Percentiles rank a stretch among this genome's conserved stretches.
Conservation (phyloP, 2,113 vertebrate genomes). For the Bujurquina vittata region DNA sequence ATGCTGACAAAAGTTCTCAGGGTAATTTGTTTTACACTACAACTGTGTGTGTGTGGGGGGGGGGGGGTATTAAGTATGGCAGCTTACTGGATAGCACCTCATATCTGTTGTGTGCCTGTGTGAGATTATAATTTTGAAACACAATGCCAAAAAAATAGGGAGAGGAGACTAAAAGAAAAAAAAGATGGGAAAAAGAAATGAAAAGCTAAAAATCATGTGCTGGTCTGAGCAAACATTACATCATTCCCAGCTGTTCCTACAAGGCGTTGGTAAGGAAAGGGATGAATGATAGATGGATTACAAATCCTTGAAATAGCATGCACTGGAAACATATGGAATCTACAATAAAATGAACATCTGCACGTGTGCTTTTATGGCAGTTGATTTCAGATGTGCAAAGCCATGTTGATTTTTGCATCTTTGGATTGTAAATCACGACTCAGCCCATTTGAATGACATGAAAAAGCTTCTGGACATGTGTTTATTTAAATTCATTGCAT, state of each 20-base stretch:
- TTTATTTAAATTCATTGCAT: neutral
- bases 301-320: conserved; percentile 14
- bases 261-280: neutral
- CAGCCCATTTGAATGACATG: neutral
- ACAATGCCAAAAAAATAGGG: conserved; percentile 3
- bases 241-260: conserved; percentile 39
- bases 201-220: conserved; percentile 22
- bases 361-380: neutral
- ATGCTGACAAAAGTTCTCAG: conserved; percentile 18
- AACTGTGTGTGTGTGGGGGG: too few species aligned
- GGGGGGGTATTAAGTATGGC: conserved; percentile 50
- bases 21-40: conserved; percentile 36
- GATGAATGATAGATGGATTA: conserved; percentile 13
- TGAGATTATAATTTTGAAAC: conserved; percentile 12
- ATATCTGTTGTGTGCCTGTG: conserved; percentile 16
- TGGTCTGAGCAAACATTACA: conserved; percentile 35
- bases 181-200: neutral
- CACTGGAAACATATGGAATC: neutral
- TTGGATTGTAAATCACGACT: neutral
- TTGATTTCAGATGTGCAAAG: neutral
- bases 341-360: conserved; percentile 5
- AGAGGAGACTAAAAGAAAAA: neutral
- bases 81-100: conserved; percentile 46
- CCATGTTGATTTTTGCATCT: neutral
- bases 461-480: neutral